These are phyloP conservation scores for Lasioglossum albipes DNA, from an alignment of 1,140 invertebrate genomes.

Conservation along the genomic window DNA sequence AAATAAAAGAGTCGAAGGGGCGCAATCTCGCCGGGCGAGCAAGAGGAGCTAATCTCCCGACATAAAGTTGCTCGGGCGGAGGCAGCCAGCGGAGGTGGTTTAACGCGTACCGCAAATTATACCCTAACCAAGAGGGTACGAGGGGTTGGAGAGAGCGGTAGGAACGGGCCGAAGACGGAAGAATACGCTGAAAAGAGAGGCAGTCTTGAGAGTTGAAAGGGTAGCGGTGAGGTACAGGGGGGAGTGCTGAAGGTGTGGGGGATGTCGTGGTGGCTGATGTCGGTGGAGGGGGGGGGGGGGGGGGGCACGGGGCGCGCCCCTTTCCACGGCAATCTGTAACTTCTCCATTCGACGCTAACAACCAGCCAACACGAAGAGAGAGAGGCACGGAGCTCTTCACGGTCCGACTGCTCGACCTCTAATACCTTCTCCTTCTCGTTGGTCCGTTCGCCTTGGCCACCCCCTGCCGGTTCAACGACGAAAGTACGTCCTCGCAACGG, in stretches of 20 bases:
- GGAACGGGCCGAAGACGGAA: slow-evolving; percentile 13
- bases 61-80: slow-evolving; percentile 12
- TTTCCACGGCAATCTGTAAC: slow-evolving; percentile 67
- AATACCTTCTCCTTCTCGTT: slow-evolving; percentile 21
- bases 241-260: too few species aligned
- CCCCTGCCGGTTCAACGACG: not conserved
- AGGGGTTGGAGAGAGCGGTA: not conserved
- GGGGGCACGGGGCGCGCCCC: too few species aligned
- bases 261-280: too few species aligned
- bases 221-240: too few species aligned
- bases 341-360: slow-evolving; percentile 68
- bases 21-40: slow-evolving; percentile 14
- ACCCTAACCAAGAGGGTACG: slow-evolving; percentile 12
- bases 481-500: slow-evolving; percentile 15
- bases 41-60: slow-evolving; percentile 26
- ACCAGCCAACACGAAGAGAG: slow-evolving; percentile 56
- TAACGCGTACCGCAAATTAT: slow-evolving; percentile 46
- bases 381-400: slow-evolving; percentile 45
- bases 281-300: not conserved
- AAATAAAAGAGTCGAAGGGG: slow-evolving; percentile 2
- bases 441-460: slow-evolving; percentile 18
- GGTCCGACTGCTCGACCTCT: slow-evolving; percentile 46
- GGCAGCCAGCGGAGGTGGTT: slow-evolving; percentile 1
- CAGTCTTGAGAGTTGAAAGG: too few species aligned
- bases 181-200: slow-evolving; percentile 5